Base-by-base conservation (phyloP, 2,888 invertebrate genomes). In the Pasiphila rectangulata region DNA sequence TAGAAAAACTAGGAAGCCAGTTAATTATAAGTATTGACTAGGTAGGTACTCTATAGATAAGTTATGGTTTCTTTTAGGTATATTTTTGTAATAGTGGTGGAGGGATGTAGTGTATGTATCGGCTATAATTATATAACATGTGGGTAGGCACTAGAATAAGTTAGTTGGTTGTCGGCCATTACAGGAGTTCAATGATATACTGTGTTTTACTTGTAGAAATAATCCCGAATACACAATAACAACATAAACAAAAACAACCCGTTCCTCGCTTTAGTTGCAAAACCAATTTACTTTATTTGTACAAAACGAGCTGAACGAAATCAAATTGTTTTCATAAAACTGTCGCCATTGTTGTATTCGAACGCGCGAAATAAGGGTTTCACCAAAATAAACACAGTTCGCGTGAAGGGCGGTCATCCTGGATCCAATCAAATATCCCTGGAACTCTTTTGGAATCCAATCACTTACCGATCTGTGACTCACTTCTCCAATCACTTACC, bases 301-400 rank as follows among this genome's bases (percentile, higher is more conserved):
- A 30, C 21, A 20, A 15, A 43, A 49, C 45, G 6, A 37, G 37
- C 21, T 32, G 32, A 25, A 32, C 27, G 37, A 27, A 45, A 50
- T 32, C 37, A 30, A 50, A 45, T 41, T 50, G 50, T 50, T 41
- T 49, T 39, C 43, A 40, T 39, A 35, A 30, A 44, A 39, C 39
- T 29, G 46, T 37, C 41, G 35, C 49, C 30, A 49, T 45, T 44
- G 44, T 49, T 36, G 35, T 30, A n/a, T 29, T 4, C 6, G 9
- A 43, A 36, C 42, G 10, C 29, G 30, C 20, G 9, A 39, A 49
- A 30, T 36, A 39, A 39, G 48, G 39, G 44, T 30, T 44, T 40
- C 10, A 2, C 17, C 15, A n/a, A 36, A 40, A 44, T 47, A 47
- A 42, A 43, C 44, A 40, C 32, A 49, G 40, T 44, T 44, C 21